Evolutionary conservation across 2,113 vertebrate genomes (phyloP), one percentile per base, ranked within the genome.

Genomic region (Zosterops lateralis): DNA sequence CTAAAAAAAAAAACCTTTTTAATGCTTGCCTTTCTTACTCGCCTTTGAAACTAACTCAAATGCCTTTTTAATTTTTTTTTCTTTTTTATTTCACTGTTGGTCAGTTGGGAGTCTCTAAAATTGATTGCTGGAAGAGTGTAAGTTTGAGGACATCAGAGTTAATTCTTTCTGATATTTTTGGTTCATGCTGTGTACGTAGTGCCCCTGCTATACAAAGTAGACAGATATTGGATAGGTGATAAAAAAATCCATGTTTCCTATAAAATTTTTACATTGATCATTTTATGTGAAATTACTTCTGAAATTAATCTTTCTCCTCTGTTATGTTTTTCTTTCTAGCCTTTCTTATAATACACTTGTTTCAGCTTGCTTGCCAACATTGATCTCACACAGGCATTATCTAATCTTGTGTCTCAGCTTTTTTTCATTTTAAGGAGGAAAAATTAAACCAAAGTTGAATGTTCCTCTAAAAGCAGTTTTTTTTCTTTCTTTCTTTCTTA

Each of bases 21-120:
- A 88, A 86, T 97, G 91, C 91, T 95, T 92, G 71, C 77, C 51
- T 93, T 85, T 94, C 90, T 89, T 96, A 62, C 82, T 36, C 64
- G 88, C 17, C n/a, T 68, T 89, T 89, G 89, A 66, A 94, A 90
- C n/a, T 62, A 75, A 70, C 54, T 89, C 84, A 96, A 92, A 77
- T 91, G 38, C 48, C 24, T 81, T 92, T 67, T 29, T 83, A 3
- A 17, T 4, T 6, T 10, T n/a, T 16, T n/a, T 83, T 81, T 32
- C 11, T n/a, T 20, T 25, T 66, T 57, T 29, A 17, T 61, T 81
- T 89, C 75, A 62, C 29, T 72, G 1, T 89, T 74, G 68, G 25
- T 89, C 45, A n/a, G 0, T 48, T 73, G 29, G 2, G 14, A 74
- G 32, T 79, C 42, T 84, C 26, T 91, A 45, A 89, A 86, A 42